Evolutionary conservation across 2,797 vertebrate genomes (phyloP), one percentile per base, ranked within the genome.

Genomic region (Meda fulgida): DNA sequence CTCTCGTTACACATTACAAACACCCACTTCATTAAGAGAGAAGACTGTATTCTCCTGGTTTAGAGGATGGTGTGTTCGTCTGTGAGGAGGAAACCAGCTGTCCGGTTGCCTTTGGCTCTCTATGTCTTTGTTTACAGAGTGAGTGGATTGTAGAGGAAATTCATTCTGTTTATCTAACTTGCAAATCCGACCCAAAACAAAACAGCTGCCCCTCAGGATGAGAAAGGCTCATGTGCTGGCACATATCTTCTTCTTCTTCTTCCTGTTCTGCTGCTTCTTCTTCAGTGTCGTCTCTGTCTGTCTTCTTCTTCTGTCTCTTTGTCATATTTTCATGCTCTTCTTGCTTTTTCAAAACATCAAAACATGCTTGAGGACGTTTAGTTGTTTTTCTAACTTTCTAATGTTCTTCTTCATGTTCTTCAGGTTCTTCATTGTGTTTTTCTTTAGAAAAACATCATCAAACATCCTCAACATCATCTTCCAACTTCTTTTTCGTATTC

Each of bases 141-240:
- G 58, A 86, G 80, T 73, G 85, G 80, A 85, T 85, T 85, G 58
- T 43, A 81, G 26, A 81, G 86, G 86, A 89, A 88, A 81, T 77
- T 86, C 29, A 4, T 76, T 58, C 58, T 84, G 86, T 86, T 84
- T 85, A 86, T 87, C 84, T 83, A 43, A 65, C 76, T 77, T 36
- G 63, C 79, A 72, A 83, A 87, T 81, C 43, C 26, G 7, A 70
- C 70, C 53, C 63, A 31, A 79, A 77, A 77, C 26, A 77, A 66
- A 82, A 51, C 43, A 76, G 73, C 69, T 81, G 40, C 26, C 69
- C 80, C 51, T 51, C 58, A 70, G 75, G 80, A 71, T 7, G 58
- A 34, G 72, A 78, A 38, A 23, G 69, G n/a, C 34, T 23, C 10
- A 67, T 43, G 40, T 67, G 46, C 31, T 60, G 58, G 73, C 83